phyloP scores from a whole-genome alignment of 2,888 invertebrate species.

The Cosmia pyralina region DNA sequence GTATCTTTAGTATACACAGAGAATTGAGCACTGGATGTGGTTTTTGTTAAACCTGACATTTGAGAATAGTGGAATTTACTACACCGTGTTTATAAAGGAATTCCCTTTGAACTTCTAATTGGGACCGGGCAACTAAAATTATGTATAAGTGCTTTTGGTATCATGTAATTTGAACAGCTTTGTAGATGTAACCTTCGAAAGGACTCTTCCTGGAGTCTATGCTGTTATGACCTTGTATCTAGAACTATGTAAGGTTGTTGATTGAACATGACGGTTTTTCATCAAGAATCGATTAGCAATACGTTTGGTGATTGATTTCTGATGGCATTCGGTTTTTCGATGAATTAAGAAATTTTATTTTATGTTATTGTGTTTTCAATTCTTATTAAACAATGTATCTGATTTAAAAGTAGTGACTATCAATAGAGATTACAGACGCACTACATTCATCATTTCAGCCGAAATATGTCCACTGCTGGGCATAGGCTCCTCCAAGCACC shows the following conservation, averaged over 20 bases:
- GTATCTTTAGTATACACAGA: slow-evolving; percentile 43
- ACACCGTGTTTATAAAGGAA: not conserved
- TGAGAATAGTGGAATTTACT: slow-evolving; percentile 15
- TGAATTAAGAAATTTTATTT: not conserved
- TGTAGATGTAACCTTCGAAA: not conserved
- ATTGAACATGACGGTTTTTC: not conserved
- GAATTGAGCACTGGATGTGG: slow-evolving; percentile 19
- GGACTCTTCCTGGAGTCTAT: not conserved
- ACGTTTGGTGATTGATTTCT: not conserved
- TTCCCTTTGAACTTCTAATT: slow-evolving; percentile 35
- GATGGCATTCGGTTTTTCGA: not conserved
- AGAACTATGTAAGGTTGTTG: not conserved
- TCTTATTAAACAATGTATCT: not conserved
- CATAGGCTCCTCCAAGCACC: too few relatives aligned
- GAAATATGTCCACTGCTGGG: too few relatives aligned
- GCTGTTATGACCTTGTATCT: not conserved
- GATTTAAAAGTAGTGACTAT: not conserved
- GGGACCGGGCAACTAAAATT: not conserved
- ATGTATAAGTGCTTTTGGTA: not conserved
- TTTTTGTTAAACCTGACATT: slow-evolving; percentile 35
- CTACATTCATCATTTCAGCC: too few relatives aligned
- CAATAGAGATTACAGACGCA: not conserved
- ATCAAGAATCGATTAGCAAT: not conserved
- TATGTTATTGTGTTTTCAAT: not conserved
- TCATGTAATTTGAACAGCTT: slow-evolving; percentile 1